phyloP scores from a whole-genome alignment of 2,113 vertebrate genomes.

The Trichomycterus rosablanca region DNA sequence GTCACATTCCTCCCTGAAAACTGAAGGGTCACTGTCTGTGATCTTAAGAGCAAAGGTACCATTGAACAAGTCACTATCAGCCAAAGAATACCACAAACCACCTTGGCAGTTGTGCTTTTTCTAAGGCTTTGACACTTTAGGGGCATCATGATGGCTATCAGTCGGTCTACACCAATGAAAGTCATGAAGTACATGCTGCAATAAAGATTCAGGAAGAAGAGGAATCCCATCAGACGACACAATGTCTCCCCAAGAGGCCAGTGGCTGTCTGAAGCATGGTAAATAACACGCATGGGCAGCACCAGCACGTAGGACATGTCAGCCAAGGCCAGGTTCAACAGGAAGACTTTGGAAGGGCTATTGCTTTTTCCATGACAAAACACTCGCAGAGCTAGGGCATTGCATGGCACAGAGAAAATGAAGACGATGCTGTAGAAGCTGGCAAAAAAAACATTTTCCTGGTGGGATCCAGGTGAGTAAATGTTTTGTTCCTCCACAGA shows the following conservation, averaged over 20 bases:
- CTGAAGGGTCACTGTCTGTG: background rate
- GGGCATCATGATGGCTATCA: slow-evolving; percentile 58
- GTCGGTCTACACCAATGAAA: slow-evolving; percentile 64
- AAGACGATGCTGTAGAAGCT: slow-evolving; percentile 61
- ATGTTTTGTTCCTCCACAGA: slow-evolving; percentile 21
- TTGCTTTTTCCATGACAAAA: slow-evolving; percentile 45
- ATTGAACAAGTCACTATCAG: slow-evolving; percentile 45
- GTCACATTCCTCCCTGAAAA: slow-evolving; percentile 35
- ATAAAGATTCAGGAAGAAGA: slow-evolving; percentile 71
- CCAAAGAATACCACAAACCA: slow-evolving; percentile 57
- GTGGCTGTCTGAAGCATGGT: slow-evolving; percentile 54
- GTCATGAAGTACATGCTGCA: slow-evolving; percentile 68
- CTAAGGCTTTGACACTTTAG: slow-evolving; percentile 50
- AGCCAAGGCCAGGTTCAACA: slow-evolving; percentile 61
- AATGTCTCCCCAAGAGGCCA: slow-evolving; percentile 60
- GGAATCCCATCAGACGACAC: slow-evolving; percentile 63
- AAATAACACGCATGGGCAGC: slow-evolving; percentile 62
- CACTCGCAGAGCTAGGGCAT: slow-evolving; percentile 60
- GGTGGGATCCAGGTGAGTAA: slow-evolving; percentile 34
- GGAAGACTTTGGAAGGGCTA: slow-evolving; percentile 56
- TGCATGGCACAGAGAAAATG: slow-evolving; percentile 61
- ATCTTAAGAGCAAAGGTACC: slow-evolving; percentile 54
- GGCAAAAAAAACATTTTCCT: slow-evolving; percentile 54
- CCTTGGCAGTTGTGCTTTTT: slow-evolving; percentile 50
- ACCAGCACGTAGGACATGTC: slow-evolving; percentile 64